Percentiles rank a stretch among this genome's conserved stretches.
Evolutionary conservation across 2,113 vertebrate genomes (phyloP).

Genomic region (Brevimyrus niger): DNA sequence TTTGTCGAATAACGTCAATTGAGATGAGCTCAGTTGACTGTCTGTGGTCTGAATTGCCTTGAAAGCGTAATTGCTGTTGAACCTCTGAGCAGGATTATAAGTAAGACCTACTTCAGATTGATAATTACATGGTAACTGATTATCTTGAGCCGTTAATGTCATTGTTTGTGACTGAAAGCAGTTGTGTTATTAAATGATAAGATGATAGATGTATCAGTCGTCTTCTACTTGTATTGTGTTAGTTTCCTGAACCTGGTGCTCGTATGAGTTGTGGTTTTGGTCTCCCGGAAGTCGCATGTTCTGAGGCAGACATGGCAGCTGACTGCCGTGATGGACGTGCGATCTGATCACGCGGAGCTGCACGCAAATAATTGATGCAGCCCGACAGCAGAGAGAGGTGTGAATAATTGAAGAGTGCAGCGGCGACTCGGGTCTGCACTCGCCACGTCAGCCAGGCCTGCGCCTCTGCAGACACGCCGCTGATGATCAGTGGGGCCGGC

Average conservation of each 20-base stretch:
- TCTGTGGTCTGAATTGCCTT: not conserved
- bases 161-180: not conserved
- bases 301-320: not conserved
- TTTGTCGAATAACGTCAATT: not conserved
- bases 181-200: not conserved
- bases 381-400: not conserved
- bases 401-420: slow-evolving; percentile 9
- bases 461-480: not conserved
- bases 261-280: not conserved
- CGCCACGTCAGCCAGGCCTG: not conserved
- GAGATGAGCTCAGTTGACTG: not conserved
- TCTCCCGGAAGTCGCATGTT: not conserved
- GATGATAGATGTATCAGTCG: not conserved
- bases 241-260: not conserved
- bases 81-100: not conserved
- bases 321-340: not conserved
- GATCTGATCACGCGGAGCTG: not conserved
- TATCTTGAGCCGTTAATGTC: not conserved
- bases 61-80: not conserved
- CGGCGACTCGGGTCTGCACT: not conserved
- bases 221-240: not conserved
- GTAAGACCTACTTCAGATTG: not conserved
- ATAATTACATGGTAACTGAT: not conserved
- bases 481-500: not conserved
- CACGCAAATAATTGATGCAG: slow-evolving; percentile 5